phyloP scores from a whole-genome alignment of 2,113 vertebrate genomes.

The Pagrus major region DNA sequence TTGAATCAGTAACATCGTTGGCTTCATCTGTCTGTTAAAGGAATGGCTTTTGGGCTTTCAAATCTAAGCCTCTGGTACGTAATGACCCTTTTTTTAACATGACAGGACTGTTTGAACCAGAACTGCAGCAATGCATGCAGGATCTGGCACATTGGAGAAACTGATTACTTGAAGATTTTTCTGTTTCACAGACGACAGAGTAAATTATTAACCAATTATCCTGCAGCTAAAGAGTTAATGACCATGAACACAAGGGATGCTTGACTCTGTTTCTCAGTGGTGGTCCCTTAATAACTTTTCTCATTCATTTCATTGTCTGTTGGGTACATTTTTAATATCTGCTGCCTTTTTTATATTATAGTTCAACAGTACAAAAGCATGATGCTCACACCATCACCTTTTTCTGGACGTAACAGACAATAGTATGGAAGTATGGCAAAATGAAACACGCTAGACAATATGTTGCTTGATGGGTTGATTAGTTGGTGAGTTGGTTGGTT shows the following conservation, averaged over 20 bases:
- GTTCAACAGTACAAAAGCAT: background rate
- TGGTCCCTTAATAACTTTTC: background rate
- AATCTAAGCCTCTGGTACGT: background rate
- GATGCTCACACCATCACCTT: too few species aligned
- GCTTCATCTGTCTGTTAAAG: background rate
- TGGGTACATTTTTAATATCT: background rate
- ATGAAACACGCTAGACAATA: too few species aligned
- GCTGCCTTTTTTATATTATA: background rate
- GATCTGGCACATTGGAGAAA: background rate
- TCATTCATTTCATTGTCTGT: constrained; percentile 4
- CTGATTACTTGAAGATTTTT: background rate
- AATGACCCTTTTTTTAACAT: background rate
- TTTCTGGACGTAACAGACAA: too few species aligned
- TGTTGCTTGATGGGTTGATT: too few species aligned
- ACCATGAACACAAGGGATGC: background rate
- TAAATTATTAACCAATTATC: background rate
- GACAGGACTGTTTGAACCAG: background rate
- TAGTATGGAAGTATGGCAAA: too few species aligned
- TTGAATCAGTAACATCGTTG: background rate
- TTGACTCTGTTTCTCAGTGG: background rate
- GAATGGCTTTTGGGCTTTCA: background rate
- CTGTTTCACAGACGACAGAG: background rate
- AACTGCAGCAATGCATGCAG: background rate
- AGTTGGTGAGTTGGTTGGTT: too few species aligned
- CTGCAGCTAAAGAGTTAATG: background rate